phyloP scores from a whole-genome alignment of 2,797 vertebrate species.

The Ptychadena robeensis region DNA sequence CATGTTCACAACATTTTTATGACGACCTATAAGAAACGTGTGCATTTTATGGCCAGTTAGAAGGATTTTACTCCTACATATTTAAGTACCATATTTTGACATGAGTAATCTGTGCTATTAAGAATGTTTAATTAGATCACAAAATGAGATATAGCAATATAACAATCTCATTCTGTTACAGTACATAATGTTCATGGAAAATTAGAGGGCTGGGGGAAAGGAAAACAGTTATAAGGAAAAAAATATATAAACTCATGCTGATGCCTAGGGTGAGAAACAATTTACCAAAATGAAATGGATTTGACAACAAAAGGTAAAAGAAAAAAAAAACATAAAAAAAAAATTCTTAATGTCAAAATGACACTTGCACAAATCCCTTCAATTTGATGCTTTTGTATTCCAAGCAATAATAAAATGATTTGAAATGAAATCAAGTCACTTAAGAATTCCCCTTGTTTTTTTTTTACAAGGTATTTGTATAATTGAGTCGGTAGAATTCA shows the following conservation, averaged over 20 bases:
- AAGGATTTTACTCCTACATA: conserved; percentile 33
- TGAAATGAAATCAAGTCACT: conserved; percentile 20
- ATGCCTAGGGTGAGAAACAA: neutral
- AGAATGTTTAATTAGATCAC: conserved; percentile 60
- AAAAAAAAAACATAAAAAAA: neutral
- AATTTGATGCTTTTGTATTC: neutral
- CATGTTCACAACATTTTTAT: neutral
- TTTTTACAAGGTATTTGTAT: conserved; percentile 13
- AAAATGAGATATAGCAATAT: neutral
- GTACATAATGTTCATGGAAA: conserved; percentile 3
- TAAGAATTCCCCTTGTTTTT: conserved; percentile 9
- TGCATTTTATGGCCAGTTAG: conserved; percentile 3
- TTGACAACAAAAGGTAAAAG: conserved; percentile 1
- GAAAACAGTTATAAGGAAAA: neutral
- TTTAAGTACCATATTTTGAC: conserved; percentile 45
- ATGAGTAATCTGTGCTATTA: conserved; percentile 62
- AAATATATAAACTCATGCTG: conserved; percentile 3
- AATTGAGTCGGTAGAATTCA: neutral
- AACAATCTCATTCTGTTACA: conserved; percentile 10
- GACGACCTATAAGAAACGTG: neutral
- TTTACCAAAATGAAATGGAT: neutral
- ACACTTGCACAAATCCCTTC: conserved; percentile 1
- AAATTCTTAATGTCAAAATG: conserved; percentile 9
- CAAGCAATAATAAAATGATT: conserved; percentile 19
- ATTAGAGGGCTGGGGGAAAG: neutral